phyloP scores from a whole-genome alignment of 2,797 vertebrate species.

The Ataeniobius toweri region DNA sequence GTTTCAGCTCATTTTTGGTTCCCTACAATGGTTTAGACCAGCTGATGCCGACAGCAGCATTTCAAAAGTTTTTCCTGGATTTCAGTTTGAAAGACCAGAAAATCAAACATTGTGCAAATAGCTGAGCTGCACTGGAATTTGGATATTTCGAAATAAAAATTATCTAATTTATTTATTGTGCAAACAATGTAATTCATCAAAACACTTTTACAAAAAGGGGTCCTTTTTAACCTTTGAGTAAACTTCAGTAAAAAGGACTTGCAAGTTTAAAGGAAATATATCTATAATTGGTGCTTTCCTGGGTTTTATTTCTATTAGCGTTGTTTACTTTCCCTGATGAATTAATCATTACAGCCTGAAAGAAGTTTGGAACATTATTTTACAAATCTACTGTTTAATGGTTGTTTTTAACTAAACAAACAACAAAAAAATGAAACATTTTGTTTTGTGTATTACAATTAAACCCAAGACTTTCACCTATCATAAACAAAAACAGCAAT shows the following conservation, averaged over 20 bases:
- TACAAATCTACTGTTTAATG: neutral
- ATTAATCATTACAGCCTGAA: conserved; percentile 26
- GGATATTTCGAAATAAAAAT: conserved; percentile 17
- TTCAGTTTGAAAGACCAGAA: conserved; percentile 29
- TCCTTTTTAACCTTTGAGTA: conserved; percentile 1
- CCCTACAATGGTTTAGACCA: conserved; percentile 23
- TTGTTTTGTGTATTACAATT: neutral
- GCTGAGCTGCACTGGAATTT: conserved; percentile 6
- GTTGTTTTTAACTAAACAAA: neutral
- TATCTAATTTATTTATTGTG: conserved; percentile 12
- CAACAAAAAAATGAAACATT: neutral
- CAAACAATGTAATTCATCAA: conserved; percentile 8
- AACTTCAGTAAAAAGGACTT: neutral
- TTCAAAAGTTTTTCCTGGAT: conserved; percentile 28
- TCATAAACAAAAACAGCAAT: neutral
- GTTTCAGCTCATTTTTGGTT: conserved; percentile 29
- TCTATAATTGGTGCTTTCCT: conserved; percentile 30
- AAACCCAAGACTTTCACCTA: neutral
- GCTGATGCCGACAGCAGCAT: conserved; percentile 37
- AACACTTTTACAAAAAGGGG: conserved; percentile 9
- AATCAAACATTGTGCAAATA: conserved; percentile 20
- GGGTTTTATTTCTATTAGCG: conserved; percentile 33
- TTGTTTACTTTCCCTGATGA: conserved; percentile 23
- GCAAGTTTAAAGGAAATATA: neutral
- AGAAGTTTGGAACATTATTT: neutral